Evolutionary conservation across 2,797 vertebrate genomes (phyloP), one percentile per base, ranked within the genome.

Genomic region (Euthynnus affinis): DNA sequence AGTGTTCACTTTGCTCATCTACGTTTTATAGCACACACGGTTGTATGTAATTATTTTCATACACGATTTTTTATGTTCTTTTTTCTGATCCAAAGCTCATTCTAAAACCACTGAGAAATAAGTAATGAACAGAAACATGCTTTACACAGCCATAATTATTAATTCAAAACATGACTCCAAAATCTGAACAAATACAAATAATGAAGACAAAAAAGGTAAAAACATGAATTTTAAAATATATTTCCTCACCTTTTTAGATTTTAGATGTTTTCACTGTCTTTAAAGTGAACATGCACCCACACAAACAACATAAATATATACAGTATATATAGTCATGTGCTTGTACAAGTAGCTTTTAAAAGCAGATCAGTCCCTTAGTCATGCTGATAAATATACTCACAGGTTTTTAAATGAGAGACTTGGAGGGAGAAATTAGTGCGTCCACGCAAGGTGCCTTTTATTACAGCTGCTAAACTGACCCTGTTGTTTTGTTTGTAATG

Each of bases 361-460:
- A 66, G n/a, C 52, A 32, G 23, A 55, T 42, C 66, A 64, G 44
- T 56, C 7, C 67, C 29, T 74, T 12, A 22, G 51, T 87, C 69
- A 80, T 6, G 3, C 59, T 71, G 60, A 70, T 64, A 40, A 48
- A 78, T 68, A 49, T 46, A n/a, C n/a, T n/a, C n/a, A n/a, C n/a
- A 2, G 25, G 60, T 55, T 66, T 72, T 51, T 66, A 58, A 86
- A 86, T 85, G 23, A 87, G 75, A 90, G 84, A 68, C 81, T 34
- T 44, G 0, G 2, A 23, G 27, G 42, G 42, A 74, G 18, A 66
- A 64, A 78, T 60, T n/a, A 20, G 29, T 62, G 57, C 49, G 37
- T 74, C 71, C 40, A 40, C 29, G 55, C 64, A 67, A 55, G 34
- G 68, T 70, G 69, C 69, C 81, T 87, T 55, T 89, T 65, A 85